Evolutionary conservation across 2,797 vertebrate species (phyloP), one percentile per base, ranked within the genome.

Genomic region (Phrynocephalus guinanensis): DNA sequence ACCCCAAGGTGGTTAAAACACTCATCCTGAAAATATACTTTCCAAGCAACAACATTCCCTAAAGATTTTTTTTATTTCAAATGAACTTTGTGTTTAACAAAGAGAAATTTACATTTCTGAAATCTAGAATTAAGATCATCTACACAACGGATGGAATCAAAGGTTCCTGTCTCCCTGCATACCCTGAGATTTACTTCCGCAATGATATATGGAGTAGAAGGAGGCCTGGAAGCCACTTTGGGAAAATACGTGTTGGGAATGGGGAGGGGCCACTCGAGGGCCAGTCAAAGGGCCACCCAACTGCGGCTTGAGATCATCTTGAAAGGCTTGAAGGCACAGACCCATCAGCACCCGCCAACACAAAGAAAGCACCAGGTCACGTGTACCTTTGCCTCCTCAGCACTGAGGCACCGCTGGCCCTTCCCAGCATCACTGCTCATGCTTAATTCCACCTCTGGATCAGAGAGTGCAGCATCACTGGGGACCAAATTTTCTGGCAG

Each of bases 331-430:
- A 56, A 20, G 33, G 9, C 48, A 71, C 30, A n/a, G 60, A 16
- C 75, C 75, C 30, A 6, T 38, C 22, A 9, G 16, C 72, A 16
- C 75, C 75, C 24, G 3, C 28, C 22, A 9, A 8, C 72, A 2
- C n/a, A 33, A 60, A 77, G 44, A 33, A 60, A 77, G 44, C 2
- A 67, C 26, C 33, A 3, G 18, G 52, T 6, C 26, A 1, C 26
- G 24, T 5, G 96, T 91, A 98, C 97, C 97, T 97, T 97, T 52
- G 97, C 96, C 90, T 98, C 97, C 90, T 97, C 95, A 5, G 97
- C 95, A 93, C 96, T 98, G 85, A 98, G 96, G 22, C 98, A 96
- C 26, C 98, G 95, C 87, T 97, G 96, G 91, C 98, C 96, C 38
- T 88, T 96, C 91, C 94, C 94, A 10, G 88, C 94, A 52, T 91